These are phyloP conservation scores for Ctena decussata DNA, from an alignment of 2,888 invertebrate species.

Conservation along the genomic window DNA sequence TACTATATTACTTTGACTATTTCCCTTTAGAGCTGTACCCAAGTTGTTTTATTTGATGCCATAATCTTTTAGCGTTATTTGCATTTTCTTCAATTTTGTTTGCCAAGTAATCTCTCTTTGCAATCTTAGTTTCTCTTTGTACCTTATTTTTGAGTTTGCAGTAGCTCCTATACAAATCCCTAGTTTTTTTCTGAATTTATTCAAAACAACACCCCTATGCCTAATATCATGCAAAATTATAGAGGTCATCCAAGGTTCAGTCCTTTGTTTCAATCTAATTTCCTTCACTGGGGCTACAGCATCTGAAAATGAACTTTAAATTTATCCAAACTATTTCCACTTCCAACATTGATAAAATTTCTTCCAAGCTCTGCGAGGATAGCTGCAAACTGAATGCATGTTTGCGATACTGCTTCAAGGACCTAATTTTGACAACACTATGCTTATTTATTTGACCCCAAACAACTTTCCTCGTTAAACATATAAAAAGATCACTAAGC, in stretches of 20 bases:
- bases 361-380: not conserved
- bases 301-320: conserved; percentile 8
- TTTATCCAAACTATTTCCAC: not conserved
- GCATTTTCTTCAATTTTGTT: not conserved
- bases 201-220: conserved; percentile 2
- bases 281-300: conserved; percentile 3
- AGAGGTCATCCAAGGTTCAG: conserved; percentile 19
- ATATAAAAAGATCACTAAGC: not conserved
- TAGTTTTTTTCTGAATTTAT: conserved; percentile 21
- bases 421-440: not conserved
- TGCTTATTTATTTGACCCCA: not conserved
- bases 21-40: not conserved
- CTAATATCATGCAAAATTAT: conserved; percentile 9
- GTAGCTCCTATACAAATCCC: not conserved
- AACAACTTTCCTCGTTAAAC: not conserved
- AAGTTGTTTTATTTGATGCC: not conserved
- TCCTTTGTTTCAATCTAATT: conserved; percentile 15
- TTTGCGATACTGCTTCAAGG: not conserved
- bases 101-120: not conserved
- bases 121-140: not conserved
- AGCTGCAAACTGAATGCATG: not conserved
- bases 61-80: not conserved
- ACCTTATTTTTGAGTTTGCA: not conserved
- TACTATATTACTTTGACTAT: not conserved
- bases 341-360: not conserved